Percentiles rank a stretch among this genome's conserved stretches.
Evolutionary conservation across 2,888 invertebrate species (phyloP).

Genomic region (Apamea sordens): DNA sequence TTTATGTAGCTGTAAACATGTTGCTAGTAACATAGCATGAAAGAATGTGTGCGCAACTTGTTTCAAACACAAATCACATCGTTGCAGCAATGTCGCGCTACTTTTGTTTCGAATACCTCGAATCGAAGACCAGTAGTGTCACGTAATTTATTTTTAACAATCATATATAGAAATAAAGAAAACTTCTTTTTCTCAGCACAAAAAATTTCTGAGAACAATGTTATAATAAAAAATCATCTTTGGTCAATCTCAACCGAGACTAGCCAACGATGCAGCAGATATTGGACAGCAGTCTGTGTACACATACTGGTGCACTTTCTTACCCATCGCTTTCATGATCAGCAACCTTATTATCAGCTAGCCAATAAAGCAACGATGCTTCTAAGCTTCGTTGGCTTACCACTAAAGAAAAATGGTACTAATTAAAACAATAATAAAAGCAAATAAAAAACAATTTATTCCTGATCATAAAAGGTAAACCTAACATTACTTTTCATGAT

Average conservation of each 20-base stretch:
- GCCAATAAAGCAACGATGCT: background rate
- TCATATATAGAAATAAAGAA: background rate
- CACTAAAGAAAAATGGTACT: background rate
- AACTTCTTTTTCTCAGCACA: background rate
- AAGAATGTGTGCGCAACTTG: background rate
- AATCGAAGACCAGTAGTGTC: too few species aligned
- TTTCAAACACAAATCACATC: background rate
- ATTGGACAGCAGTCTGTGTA: background rate
- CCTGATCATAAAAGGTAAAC: background rate
- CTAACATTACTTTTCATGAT: background rate
- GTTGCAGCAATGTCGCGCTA: background rate
- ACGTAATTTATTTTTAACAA: background rate
- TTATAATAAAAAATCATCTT: background rate
- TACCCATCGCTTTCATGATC: background rate
- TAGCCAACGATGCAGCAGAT: too few species aligned
- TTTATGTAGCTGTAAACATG: background rate
- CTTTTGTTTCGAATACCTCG: background rate
- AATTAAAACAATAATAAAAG: background rate
- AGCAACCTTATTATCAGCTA: background rate
- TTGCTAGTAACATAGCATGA: background rate
- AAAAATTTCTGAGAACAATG: background rate
- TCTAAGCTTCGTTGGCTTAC: too few species aligned
- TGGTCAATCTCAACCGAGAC: background rate
- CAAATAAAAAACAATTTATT: background rate
- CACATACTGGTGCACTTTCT: background rate